A percentile compares a stretch with the other conserved stretches of the same genome.
These are phyloP conservation scores for Cottoperca gobio DNA, from an alignment of 2,797 vertebrate genomes.

Conservation along the genomic window DNA sequence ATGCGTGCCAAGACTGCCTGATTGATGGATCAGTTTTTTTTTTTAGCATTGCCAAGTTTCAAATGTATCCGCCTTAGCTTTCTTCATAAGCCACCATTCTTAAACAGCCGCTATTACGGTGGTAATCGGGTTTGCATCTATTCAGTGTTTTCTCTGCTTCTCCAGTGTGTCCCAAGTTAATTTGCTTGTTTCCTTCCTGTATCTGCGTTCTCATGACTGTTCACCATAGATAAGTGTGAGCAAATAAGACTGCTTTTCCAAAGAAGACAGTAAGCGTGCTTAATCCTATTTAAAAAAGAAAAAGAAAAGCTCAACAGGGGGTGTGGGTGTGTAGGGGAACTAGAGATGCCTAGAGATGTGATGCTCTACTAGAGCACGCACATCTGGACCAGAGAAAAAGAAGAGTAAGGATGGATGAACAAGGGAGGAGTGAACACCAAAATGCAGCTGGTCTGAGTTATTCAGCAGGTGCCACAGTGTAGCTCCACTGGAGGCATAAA, in stretches of 20 bases:
- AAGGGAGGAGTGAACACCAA: conserved; percentile 11
- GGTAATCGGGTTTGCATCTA: conserved; percentile 79
- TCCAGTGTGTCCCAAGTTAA: conserved; percentile 64
- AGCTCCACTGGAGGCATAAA: conserved; percentile 51
- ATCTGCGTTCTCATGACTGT: conserved; percentile 69
- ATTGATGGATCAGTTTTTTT: conserved; percentile 37
- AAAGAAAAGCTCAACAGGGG: conserved; percentile 64
- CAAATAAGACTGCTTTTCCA: conserved; percentile 71
- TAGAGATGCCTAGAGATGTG: conserved; percentile 46
- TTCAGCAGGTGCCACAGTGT: conserved; percentile 27
- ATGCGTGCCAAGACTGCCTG: conserved; percentile 35
- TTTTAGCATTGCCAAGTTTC: conserved; percentile 43
- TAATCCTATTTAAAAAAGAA: conserved; percentile 84
- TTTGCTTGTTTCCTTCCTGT: conserved; percentile 74
- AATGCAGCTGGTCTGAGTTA: conserved; percentile 33
- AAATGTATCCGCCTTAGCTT: conserved; percentile 33
- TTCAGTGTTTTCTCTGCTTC: conserved; percentile 57
- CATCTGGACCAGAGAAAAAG: conserved; percentile 51
- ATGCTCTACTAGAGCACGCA: conserved; percentile 53
- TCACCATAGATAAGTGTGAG: conserved; percentile 77
- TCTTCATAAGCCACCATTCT: conserved; percentile 41
- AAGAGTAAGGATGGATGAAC: conserved; percentile 5
- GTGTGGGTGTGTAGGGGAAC: conserved; percentile 37
- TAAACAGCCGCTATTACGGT: conserved; percentile 55
- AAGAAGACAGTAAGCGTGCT: conserved; percentile 72